Evolutionary conservation across 2,797 vertebrate species (phyloP), one percentile per base, ranked within the genome.

Genomic region (Antrozous pallidus): DNA sequence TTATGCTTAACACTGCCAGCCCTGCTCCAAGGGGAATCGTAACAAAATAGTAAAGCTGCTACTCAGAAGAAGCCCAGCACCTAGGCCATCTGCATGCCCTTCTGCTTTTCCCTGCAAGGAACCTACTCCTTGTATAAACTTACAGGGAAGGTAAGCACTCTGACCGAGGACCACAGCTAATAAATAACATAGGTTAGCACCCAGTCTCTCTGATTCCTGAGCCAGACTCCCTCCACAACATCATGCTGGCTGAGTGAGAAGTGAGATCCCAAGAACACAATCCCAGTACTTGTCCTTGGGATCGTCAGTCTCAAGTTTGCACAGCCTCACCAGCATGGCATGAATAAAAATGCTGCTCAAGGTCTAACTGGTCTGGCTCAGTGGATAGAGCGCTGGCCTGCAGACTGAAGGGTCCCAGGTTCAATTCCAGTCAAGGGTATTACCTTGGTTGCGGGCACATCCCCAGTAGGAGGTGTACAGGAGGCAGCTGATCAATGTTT

Each of bases 1-100:
- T 81, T 92, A 75, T 28, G 49, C 61, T 88, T 82, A 70, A 90
- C 65, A 61, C 61, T 86, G 67, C 20, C 61, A 28, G 67, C 24
- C 20, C 38, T 77, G 47, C 36, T 80, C 45, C 54, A 33, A 51
- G 73, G 67, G 54, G 8, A 42, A 84, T 45, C 65, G 17, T 6
- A 45, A 83, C 1, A 69, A 82, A 90, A 91, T 3, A 16, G 31
- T 54, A 58, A 80, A n/a, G 47, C 40, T 2, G 31, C 10, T 13
- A 20, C 6, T 28, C 12, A 31, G 12, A 7, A 65, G 36, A 56
- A 67, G 38, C 14, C 36, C 26, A 16, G 65, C 5, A 1, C 31
- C 36, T 14, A 13, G 47, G 31, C 54, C 33, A 20, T 2, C 26
- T 31, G 20, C 2, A 5, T 12, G 5, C 33, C 24, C 3, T 28